phyloP scores from a whole-genome alignment of 2,888 invertebrate species.

The Agrochola lota region DNA sequence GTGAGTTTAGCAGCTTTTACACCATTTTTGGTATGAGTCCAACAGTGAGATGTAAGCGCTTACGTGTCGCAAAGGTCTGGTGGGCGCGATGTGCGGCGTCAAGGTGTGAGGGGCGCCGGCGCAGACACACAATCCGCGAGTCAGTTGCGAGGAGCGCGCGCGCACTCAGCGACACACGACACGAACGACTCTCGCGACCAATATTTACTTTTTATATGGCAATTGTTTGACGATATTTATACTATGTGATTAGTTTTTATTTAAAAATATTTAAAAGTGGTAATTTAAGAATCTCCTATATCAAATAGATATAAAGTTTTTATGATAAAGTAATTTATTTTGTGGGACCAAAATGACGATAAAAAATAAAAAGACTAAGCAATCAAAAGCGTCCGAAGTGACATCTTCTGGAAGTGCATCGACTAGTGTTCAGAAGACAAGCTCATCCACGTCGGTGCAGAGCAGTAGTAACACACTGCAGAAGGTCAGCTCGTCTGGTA shows the following conservation, averaged over 20 bases:
- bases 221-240: constrained; percentile 81
- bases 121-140: constrained; percentile 85
- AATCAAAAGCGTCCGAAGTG: constrained; percentile 85
- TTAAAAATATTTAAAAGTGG: constrained; percentile 81
- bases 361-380: constrained; percentile 90
- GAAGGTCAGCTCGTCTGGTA: constrained; percentile 87
- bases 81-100: constrained; percentile 78
- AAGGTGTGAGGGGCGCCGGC: constrained; percentile 67
- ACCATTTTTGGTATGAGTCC: constrained; percentile 89
- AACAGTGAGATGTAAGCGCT: constrained; percentile 86
- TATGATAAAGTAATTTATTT: constrained; percentile 72
- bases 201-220: constrained; percentile 82
- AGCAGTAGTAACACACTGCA: constrained; percentile 85
- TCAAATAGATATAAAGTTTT: constrained; percentile 68
- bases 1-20: constrained; percentile 76
- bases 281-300: constrained; percentile 83
- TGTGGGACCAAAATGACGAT: constrained; percentile 89
- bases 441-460: constrained; percentile 84
- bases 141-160: constrained; percentile 87
- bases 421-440: constrained; percentile 87
- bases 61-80: constrained; percentile 88
- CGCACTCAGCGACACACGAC: constrained; percentile 84
- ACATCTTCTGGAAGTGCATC: constrained; percentile 84
- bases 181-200: constrained; percentile 89
- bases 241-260: constrained; percentile 79